These are phyloP conservation scores for Thamnophis sirtalis DNA, from an alignment of 2,113 vertebrate genomes.

Conservation along the genomic window DNA sequence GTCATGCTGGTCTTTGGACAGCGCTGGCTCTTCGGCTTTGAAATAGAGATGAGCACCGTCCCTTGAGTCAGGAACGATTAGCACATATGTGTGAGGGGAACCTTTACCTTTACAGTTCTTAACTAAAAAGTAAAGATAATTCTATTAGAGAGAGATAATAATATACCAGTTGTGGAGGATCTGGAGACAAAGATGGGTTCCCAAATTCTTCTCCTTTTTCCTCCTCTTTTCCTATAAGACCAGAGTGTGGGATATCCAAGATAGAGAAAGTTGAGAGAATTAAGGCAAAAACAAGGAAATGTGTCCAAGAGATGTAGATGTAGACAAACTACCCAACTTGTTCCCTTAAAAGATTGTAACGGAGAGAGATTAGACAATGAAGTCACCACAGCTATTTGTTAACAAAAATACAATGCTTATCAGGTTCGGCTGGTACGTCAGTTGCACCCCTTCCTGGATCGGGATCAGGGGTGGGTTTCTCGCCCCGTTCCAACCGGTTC, in stretches of 20 bases:
- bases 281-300: neutral
- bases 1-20: too few relatives aligned
- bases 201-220: neutral
- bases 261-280: neutral
- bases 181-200: neutral
- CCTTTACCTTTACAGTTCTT: too few relatives aligned
- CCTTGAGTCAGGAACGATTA: too few relatives aligned
- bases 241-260: neutral
- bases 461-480: too few relatives aligned
- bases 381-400: neutral
- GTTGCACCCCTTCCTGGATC: too few relatives aligned
- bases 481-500: too few relatives aligned
- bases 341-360: neutral
- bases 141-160: neutral
- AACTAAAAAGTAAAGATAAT: neutral
- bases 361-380: neutral
- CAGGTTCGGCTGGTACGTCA: too few relatives aligned
- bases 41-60: too few relatives aligned
- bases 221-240: neutral
- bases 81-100: too few relatives aligned
- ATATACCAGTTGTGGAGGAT: neutral
- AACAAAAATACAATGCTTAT: neutral
- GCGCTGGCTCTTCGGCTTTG: too few relatives aligned
- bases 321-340: too few relatives aligned
- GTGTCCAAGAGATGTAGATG: neutral